Evolutionary conservation across 2,113 vertebrate species (phyloP), one percentile per base, ranked within the genome.

Genomic region (Thermophis baileyi): DNA sequence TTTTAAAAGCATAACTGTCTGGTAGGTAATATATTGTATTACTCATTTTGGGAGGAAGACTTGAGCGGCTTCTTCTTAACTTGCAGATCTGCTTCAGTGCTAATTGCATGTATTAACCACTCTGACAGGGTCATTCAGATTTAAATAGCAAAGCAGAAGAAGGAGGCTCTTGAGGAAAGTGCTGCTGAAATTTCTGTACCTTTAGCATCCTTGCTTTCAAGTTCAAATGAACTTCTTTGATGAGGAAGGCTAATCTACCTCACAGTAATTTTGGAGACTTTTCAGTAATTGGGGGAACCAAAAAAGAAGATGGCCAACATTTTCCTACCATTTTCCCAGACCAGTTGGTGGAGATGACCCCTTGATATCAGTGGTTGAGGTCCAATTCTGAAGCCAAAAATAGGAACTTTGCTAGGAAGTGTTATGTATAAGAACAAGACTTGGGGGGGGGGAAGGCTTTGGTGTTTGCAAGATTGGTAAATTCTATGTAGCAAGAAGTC

Each of bases 31-130:
- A 85, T 40, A 5, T 44, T 53, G 85, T 86, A 49, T 57, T 49
- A 85, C 69, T 35, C 24, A 46, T 49, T 40, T 47, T 4, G 50
- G 60, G 54, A n/a, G 20, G 24, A 35, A 69, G 85, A 40, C 53
- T 91, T 27, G 49, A n/a, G 60, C 49, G n/a, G 35, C 50, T 25
- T 27, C 51, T 85, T 90, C 85, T 60, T 7, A 86, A 54, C 89
- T 85, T 53, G 18, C 16, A 25, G 88, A 60, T 85, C 40, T 89
- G 92, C 74, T 89, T 93, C 44, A 60, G 69, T 50, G 74, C 92
- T 93, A 93, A 93, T 93, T 90, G 85, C 53, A 60, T 44, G 30
- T 86, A 93, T 90, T 90, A 90, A 93, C 88, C 88, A 86, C 88
- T 86, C 51, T 86, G 81, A 60, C 74, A 40, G 54, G 92, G 92